phyloP scores from a whole-genome alignment of 2,888 invertebrate genomes.

The Colletes collaris region DNA sequence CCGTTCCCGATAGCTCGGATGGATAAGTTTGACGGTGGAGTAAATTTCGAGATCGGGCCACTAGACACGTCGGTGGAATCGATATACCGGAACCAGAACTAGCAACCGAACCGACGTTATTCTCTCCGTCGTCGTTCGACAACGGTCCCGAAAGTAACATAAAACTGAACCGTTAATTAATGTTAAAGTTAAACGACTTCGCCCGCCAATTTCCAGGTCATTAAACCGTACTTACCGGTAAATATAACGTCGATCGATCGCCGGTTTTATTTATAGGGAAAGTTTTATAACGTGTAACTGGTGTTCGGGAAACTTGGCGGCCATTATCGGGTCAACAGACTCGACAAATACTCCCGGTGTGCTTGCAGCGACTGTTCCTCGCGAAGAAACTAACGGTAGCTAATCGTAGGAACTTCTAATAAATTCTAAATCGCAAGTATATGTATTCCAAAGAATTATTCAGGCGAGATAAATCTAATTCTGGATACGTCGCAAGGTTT shows the following conservation, averaged over 20 bases:
- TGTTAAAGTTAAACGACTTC: conserved; percentile 23
- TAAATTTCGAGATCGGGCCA: not conserved
- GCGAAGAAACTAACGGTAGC: too few relatives aligned
- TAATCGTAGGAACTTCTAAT: too few relatives aligned
- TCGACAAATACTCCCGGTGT: conserved; percentile 8
- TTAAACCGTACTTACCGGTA: conserved; percentile 35
- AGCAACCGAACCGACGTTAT: not conserved
- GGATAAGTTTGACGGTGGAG: conserved; percentile 11
- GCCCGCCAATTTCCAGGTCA: conserved; percentile 27
- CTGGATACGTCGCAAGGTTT: too few relatives aligned
- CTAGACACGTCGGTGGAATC: not conserved
- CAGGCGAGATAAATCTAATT: too few relatives aligned
- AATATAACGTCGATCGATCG: conserved; percentile 51
- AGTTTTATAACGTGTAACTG: conserved; percentile 26
- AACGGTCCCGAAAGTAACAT: not conserved
- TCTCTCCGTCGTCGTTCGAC: not conserved
- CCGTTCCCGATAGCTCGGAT: not conserved
- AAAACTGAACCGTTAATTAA: conserved; percentile 22
- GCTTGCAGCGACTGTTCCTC: too few relatives aligned
- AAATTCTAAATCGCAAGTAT: too few relatives aligned
- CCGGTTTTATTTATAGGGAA: conserved; percentile 47
- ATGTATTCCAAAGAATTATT: too few relatives aligned
- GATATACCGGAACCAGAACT: not conserved
- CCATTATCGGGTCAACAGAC: conserved; percentile 36
- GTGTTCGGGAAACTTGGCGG: conserved; percentile 41